phyloP scores from a whole-genome alignment of 2,888 invertebrate genomes.

The Epirrhoe tristata region DNA sequence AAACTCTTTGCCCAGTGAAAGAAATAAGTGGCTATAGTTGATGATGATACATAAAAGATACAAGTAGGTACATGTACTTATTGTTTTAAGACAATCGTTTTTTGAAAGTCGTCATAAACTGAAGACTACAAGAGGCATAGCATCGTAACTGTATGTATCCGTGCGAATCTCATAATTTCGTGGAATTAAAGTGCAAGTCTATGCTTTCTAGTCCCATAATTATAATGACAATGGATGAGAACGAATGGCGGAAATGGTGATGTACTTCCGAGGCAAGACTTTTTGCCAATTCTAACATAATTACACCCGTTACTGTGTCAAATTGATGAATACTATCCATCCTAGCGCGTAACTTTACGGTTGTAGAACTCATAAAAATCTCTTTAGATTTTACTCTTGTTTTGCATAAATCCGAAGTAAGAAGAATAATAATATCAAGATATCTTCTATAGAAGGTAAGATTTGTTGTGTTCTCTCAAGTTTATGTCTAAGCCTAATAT shows the following conservation, averaged over 20 bases:
- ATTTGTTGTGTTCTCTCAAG: too few species aligned
- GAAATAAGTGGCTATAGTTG: not conserved
- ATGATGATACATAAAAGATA: not conserved
- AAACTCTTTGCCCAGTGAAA: too few species aligned
- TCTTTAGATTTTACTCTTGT: too few species aligned
- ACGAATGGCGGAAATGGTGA: constrained; percentile 56
- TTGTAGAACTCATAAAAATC: too few species aligned
- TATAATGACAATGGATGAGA: constrained; percentile 60
- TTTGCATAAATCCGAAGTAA: too few species aligned
- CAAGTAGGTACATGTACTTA: not conserved
- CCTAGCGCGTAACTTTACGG: not conserved
- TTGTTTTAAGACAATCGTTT: not conserved
- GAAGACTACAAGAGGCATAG: constrained; percentile 9
- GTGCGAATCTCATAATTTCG: constrained; percentile 29
- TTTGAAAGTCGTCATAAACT: not conserved
- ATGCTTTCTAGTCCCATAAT: constrained; percentile 53
- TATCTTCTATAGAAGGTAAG: too few species aligned
- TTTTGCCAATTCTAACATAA: constrained; percentile 47
- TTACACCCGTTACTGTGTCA: constrained; percentile 38
- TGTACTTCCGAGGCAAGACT: constrained; percentile 50
- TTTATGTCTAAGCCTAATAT: too few species aligned
- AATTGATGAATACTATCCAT: constrained; percentile 30
- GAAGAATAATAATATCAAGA: too few species aligned
- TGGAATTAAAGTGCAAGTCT: constrained; percentile 28
- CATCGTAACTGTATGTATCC: not conserved